Evolutionary conservation across 2,113 vertebrate species (phyloP), one percentile per base, ranked within the genome.

Genomic region (Phrynocephalus versicolor): DNA sequence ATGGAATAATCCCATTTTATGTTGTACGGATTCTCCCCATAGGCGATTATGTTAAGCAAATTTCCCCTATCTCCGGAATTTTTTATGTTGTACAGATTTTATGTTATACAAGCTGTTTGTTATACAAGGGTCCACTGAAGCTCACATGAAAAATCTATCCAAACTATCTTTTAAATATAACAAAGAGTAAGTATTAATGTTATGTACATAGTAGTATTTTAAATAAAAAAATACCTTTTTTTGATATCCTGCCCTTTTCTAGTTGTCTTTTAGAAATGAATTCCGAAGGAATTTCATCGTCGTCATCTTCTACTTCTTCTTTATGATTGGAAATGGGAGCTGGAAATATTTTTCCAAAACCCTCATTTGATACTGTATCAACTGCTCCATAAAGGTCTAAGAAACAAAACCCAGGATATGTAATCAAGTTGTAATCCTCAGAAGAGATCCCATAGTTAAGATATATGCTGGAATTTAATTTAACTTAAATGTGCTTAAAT

Each of bases 321-420:
- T 94, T 94, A 79, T 94, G 92, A 71, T 94, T 94, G n/a, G 94
- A 87, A 89, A 92, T 96, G 21, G 95, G 91, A 86, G 94, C 89
- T 67, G 98, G 98, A 88, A 98, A 98, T 84, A 99, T 97, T 94
- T 99, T 99, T 88, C 99, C 99, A 94, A 99, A 99, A 62, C 99
- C 99, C 67, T 93, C 95, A 75, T 88, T 96, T 69, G 90, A 90
- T 45, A 87, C 71, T 89, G 94, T 94, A 83, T 88, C 92, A 30
- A 87, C 83, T 60, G 45, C 0, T 78, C 85, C 91, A 86, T 51
- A 84, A 58, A 90, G 85, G 75, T 95, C 95, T 96, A 88, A 89
- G 87, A 90, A 92, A 71, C 14, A 86, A 55, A 57, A 87, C 2
- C 1, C 33, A 85, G 8, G 79, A 45, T 9, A 35, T 45, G 39